Evolutionary conservation across 1,140 invertebrate genomes (phyloP), one percentile per base, ranked within the genome.

Genomic region (Dryas iulia): DNA sequence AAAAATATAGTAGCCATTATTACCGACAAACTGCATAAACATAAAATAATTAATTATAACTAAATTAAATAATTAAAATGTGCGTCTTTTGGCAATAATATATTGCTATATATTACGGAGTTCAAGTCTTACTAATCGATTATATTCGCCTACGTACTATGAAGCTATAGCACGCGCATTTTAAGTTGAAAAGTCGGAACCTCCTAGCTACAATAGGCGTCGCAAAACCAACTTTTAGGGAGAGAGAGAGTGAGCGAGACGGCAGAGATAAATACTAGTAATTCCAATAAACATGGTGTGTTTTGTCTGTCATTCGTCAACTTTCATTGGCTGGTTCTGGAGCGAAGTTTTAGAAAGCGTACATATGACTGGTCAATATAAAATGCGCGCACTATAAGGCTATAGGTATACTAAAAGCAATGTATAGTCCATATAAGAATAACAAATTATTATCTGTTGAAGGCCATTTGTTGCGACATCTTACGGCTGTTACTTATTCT

Each of bases 71-170:
- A 39, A 31, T 39, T 31, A 57, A 54, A 61, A 33, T 66, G 69
- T 62, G 69, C 59, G 59, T 62, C 23, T 4, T 59, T 66, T 63
- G 54, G 21, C 59, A 53, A 66, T 59, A 56, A 66, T 26, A 26
- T 39, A 60, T 66, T 59, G 59, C 59, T 35, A 25, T 70, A 23
- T 62, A 69, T 25, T 39, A 65, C 14, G 39, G 39, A 47, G 39
- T 10, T 18, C n/a, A 18, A 21, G 33, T 39, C 33, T 39, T 21
- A 2, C 2, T 47, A 47, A 6, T 47, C 6, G 39, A 47, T 47
- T 47, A 47, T 8, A 21, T 18, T 47, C n/a, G 39, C 7, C 39
- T 47, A 47, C 18, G 5, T 7, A n/a, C 24, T 56, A 56, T 25
- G 21, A 56, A 56, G 53, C 53, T 56, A 56, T 25, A 23, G 53